Conservation (phyloP, 2,113 vertebrate genomes). For the Chroicocephalus ridibundus region DNA sequence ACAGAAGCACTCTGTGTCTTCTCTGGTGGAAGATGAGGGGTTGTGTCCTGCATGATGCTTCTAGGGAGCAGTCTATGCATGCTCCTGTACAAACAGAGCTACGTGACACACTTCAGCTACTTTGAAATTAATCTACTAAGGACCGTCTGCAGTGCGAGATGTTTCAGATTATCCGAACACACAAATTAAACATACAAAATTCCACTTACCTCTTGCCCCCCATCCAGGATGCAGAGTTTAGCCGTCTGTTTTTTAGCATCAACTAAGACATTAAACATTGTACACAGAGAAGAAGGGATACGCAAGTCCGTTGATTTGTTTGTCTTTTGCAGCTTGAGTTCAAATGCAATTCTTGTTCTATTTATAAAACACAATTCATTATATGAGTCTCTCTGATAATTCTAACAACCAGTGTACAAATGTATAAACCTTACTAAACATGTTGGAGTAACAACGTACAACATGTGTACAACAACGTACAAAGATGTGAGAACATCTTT, state of each 20-base stretch:
- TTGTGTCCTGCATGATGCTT: background rate
- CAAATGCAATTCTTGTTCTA: conserved; percentile 94
- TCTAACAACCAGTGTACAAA: background rate
- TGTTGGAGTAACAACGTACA: background rate
- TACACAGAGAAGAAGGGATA: conserved; percentile 87
- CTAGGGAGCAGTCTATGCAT: background rate
- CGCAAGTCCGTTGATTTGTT: conserved; percentile 88
- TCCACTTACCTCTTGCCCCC: conserved; percentile 86
- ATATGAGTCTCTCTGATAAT: conserved; percentile 1
- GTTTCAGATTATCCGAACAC: background rate
- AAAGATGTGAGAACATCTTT: background rate
- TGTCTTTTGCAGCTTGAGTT: conserved; percentile 89
- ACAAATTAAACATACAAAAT: background rate
- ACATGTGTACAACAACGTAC: no score
- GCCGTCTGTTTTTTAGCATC: conserved; percentile 92
- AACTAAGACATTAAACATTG: conserved; percentile 95
- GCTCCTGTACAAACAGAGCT: background rate
- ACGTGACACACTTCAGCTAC: background rate
- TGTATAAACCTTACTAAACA: background rate
- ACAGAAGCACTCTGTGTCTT: background rate
- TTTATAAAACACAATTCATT: conserved; percentile 56
- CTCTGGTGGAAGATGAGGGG: background rate
- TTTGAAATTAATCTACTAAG: background rate
- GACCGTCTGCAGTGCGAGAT: background rate
- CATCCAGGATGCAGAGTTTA: conserved; percentile 91